Evolutionary conservation across 1,140 invertebrate genomes (phyloP).

Genomic region (Spodoptera litura): DNA sequence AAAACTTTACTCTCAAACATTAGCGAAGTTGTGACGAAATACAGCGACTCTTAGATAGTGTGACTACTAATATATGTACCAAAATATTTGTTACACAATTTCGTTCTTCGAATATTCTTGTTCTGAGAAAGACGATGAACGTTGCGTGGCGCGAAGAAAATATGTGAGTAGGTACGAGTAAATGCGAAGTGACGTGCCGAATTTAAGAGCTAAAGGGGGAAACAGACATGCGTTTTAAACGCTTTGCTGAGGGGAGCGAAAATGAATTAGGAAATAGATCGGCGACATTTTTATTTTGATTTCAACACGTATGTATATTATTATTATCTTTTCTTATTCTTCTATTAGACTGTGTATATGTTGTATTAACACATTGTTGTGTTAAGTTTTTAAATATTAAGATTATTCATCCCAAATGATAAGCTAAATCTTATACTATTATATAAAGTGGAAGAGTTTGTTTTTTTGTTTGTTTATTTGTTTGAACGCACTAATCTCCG

Average conservation of each 20-base stretch:
- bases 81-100: conserved; percentile 39
- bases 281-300: too few relatives aligned
- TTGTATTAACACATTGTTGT: too few relatives aligned
- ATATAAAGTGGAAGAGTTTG: too few relatives aligned
- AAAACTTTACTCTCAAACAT: not conserved
- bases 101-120: conserved; percentile 7
- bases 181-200: conserved; percentile 28
- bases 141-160: conserved; percentile 8
- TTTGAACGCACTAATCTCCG: too few relatives aligned
- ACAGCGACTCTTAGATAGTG: conserved; percentile 6
- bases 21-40: not conserved
- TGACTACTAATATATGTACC: not conserved
- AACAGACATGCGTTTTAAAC: not conserved
- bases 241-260: not conserved
- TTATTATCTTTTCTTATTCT: too few relatives aligned
- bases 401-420: too few relatives aligned
- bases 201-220: conserved; percentile 17
- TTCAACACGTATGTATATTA: too few relatives aligned
- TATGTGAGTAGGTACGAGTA: conserved; percentile 6
- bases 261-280: not conserved
- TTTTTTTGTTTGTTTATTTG: too few relatives aligned
- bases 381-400: too few relatives aligned
- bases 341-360: too few relatives aligned
- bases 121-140: conserved; percentile 16
- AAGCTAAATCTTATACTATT: too few relatives aligned